Percentiles rank a stretch among this genome's conserved stretches.
phyloP scores from a whole-genome alignment of 2,797 vertebrate genomes.

The Otolemur crassicaudatus region DNA sequence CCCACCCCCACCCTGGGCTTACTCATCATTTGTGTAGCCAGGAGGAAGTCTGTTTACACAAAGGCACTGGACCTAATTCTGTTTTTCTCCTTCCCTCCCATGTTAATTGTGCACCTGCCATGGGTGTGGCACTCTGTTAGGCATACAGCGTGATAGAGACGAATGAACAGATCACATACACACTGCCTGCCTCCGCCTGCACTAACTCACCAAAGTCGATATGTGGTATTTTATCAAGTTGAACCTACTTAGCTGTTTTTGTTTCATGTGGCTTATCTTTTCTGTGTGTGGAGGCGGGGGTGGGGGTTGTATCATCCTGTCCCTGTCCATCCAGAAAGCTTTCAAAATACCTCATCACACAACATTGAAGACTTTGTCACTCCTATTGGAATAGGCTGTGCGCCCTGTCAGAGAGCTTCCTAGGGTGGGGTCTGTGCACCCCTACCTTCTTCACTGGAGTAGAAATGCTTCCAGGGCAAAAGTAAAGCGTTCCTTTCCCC shows the following conservation, averaged over 20 bases:
- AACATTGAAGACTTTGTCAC: background rate
- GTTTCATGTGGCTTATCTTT: background rate
- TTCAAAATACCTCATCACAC: background rate
- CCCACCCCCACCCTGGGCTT: no score
- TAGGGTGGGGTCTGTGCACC: background rate
- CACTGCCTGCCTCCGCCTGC: background rate
- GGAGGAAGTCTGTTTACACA: background rate
- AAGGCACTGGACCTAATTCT: background rate
- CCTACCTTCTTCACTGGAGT: background rate
- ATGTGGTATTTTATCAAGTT: background rate
- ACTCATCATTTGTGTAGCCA: background rate
- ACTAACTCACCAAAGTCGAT: background rate
- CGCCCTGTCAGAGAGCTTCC: background rate
- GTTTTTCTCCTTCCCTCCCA: no score
- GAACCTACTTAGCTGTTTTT: background rate
- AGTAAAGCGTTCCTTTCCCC: background rate
- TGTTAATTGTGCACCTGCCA: background rate
- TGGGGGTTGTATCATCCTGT: background rate
- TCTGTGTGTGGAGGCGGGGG: background rate
- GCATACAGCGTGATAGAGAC: background rate
- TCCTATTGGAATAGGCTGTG: background rate
- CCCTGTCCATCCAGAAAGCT: background rate
- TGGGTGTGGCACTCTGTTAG: background rate
- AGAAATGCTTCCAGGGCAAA: background rate
- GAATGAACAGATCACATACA: background rate